phyloP scores from a whole-genome alignment of 2,113 vertebrate genomes.

The Agapornis roseicollis region DNA sequence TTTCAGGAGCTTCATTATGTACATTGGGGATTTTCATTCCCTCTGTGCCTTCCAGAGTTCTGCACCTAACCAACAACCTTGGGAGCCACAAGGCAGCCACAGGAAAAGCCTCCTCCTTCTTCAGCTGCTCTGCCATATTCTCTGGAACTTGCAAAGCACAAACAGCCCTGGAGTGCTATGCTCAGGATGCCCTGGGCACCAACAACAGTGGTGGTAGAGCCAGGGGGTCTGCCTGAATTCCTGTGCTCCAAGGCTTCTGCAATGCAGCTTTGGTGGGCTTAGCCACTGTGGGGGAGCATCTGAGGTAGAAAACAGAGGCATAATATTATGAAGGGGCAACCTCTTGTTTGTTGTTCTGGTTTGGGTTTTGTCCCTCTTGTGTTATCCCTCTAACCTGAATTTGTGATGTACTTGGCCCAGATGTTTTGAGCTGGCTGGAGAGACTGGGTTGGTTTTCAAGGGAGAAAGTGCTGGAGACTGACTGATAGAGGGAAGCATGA shows the following conservation, averaged over 20 bases:
- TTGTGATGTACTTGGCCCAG: background rate
- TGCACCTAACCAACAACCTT: background rate
- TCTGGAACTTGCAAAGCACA: background rate
- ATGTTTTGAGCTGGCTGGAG: background rate
- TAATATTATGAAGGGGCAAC: background rate
- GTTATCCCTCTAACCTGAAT: background rate
- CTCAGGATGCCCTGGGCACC: background rate
- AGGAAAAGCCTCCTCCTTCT: background rate
- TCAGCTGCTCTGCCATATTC: background rate
- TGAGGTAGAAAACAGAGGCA: background rate
- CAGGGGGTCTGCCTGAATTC: background rate
- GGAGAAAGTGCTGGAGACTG: background rate
- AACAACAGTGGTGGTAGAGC: accelerated
- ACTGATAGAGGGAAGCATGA: background rate
- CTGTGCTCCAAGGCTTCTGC: background rate
- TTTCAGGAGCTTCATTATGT: conserved; percentile 43
- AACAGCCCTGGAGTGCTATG: background rate
- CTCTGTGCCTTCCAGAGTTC: background rate
- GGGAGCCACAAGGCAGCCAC: background rate
- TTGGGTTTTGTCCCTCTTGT: background rate
- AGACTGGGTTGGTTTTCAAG: background rate
- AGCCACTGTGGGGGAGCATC: background rate
- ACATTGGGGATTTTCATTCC: background rate
- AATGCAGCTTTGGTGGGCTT: background rate
- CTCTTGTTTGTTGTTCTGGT: background rate